Evolutionary conservation across 2,113 vertebrate species (phyloP).

Genomic region (Trogon melanurus): DNA sequence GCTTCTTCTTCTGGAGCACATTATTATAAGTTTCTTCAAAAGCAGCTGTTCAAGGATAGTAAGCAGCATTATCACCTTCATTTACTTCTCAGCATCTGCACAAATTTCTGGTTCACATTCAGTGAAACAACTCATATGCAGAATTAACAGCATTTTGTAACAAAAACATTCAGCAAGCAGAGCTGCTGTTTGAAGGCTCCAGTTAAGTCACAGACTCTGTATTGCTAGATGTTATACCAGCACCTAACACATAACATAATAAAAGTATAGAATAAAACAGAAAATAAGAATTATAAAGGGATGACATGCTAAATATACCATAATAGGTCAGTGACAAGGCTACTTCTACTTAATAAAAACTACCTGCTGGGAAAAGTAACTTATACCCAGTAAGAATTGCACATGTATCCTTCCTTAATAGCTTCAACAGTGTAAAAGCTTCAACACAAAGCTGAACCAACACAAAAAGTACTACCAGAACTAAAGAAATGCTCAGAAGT

Average conservation of each 20-base stretch:
- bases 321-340: not conserved
- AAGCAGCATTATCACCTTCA: not conserved
- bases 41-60: not conserved
- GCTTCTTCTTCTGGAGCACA: not conserved
- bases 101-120: not conserved
- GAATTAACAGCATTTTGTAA: not conserved
- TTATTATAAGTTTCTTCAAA: too few species aligned
- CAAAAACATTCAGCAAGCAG: not conserved
- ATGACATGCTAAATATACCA: accelerated
- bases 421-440: not conserved
- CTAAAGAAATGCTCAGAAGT: accelerated
- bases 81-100: not conserved
- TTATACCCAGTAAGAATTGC: accelerated
- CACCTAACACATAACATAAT: too few species aligned
- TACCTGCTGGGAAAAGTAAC: accelerated
- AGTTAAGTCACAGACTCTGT: not conserved
- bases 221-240: not conserved
- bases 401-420: accelerated
- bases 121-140: not conserved
- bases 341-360: not conserved
- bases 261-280: accelerated
- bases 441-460: too few species aligned
- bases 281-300: not conserved
- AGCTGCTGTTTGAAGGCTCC: not conserved
- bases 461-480: not conserved